Percentiles rank a stretch among this genome's conserved stretches.
Evolutionary conservation across 1,140 invertebrate species (phyloP).

Genomic region (Triops cancriformis): DNA sequence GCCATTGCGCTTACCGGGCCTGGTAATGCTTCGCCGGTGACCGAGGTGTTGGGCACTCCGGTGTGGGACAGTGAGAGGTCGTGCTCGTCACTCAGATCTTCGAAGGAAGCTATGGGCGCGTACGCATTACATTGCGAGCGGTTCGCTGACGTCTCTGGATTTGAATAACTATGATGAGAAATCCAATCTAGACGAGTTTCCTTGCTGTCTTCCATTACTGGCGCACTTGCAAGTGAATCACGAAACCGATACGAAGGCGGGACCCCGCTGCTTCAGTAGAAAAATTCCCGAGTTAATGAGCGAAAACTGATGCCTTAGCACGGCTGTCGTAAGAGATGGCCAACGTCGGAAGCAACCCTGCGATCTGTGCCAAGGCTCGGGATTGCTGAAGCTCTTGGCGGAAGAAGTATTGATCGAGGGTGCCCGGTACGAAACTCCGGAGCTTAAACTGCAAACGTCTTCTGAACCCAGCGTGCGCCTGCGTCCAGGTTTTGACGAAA

Average conservation of each 20-base stretch:
- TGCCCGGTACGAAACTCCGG: background rate
- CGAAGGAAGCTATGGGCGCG: constrained; percentile 84
- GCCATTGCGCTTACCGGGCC: constrained; percentile 23
- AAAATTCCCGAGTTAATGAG: background rate
- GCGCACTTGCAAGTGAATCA: constrained; percentile 23
- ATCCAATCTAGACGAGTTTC: background rate
- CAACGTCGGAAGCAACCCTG: background rate
- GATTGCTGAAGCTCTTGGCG: background rate
- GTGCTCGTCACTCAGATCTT: constrained; percentile 67
- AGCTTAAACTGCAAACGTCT: background rate
- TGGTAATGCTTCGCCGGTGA: constrained; percentile 27
- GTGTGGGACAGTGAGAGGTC: constrained; percentile 31
- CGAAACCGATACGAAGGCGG: background rate
- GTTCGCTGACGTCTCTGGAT: background rate
- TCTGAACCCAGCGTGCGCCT: background rate
- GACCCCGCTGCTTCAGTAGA: background rate
- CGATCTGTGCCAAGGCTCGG: background rate
- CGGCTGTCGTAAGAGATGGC: background rate
- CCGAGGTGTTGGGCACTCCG: constrained; percentile 27
- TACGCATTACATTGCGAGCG: background rate
- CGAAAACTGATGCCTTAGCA: background rate
- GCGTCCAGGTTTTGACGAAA: background rate
- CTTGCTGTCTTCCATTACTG: constrained; percentile 29
- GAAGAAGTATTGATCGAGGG: background rate
- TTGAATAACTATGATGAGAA: background rate